Evolutionary conservation across 1,140 invertebrate genomes (phyloP).

Genomic region (Aphaenogaster rudis): DNA sequence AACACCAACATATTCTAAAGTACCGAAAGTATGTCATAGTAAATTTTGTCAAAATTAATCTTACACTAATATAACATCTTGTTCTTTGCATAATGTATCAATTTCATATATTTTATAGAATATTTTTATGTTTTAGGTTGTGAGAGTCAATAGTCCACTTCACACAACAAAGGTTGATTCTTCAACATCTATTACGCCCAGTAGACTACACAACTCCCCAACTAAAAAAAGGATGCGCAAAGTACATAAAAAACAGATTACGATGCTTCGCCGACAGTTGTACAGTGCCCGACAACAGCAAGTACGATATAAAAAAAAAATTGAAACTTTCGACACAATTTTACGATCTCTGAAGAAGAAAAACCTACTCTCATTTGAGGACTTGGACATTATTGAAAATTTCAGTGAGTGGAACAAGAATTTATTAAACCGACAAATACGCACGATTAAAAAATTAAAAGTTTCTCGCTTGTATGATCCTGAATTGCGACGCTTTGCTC

Average conservation of each 20-base stretch:
- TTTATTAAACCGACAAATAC: constrained; percentile 5
- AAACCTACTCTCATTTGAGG: not conserved
- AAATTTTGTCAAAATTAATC: too few relatives aligned
- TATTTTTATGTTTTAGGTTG: too few relatives aligned
- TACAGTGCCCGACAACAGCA: not conserved
- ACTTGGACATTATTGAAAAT: not conserved
- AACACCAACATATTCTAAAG: too few relatives aligned
- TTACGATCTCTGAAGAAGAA: not conserved
- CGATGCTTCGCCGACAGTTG: not conserved
- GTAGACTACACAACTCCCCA: not conserved
- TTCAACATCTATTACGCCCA: not conserved
- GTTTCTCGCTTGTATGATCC: not conserved
- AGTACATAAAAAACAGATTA: not conserved
- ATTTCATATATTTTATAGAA: too few relatives aligned
- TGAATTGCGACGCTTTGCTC: not conserved
- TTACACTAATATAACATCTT: too few relatives aligned
- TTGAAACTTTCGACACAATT: not conserved
- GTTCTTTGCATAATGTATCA: too few relatives aligned
- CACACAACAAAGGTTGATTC: not conserved
- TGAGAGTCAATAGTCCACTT: too few relatives aligned
- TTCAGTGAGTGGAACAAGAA: constrained; percentile 9
- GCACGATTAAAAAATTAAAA: not conserved
- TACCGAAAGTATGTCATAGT: too few relatives aligned
- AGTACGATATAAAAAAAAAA: not conserved
- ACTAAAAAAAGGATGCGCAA: not conserved